Percentiles rank a stretch among this genome's conserved stretches.
phyloP scores from a whole-genome alignment of 2,113 vertebrate genomes.

The Salvelinus namaycush region DNA sequence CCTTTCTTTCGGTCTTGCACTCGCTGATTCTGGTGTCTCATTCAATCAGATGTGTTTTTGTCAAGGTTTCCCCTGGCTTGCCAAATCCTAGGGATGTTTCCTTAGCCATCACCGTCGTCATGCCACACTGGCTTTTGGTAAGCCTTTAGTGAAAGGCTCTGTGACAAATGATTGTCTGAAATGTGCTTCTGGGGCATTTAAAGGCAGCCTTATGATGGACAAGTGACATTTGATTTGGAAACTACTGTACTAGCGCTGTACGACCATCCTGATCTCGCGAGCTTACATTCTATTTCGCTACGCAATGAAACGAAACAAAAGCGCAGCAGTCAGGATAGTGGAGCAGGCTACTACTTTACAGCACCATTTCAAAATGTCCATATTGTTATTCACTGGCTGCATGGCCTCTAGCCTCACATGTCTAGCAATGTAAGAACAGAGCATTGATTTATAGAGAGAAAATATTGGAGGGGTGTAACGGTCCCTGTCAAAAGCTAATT shows the following conservation, averaged over 20 bases:
- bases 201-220: not conserved
- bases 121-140: not conserved
- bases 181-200: not conserved
- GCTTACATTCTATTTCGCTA: too few relatives aligned
- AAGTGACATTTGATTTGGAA: not conserved
- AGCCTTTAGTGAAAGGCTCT: not conserved
- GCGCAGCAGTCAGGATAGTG: too few relatives aligned
- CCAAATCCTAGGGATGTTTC: not conserved
- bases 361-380: too few relatives aligned
- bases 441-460: slow-evolving; percentile 38
- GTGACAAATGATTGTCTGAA: not conserved
- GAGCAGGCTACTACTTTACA: too few relatives aligned
- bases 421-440: not conserved
- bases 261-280: too few relatives aligned
- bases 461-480: slow-evolving; percentile 30
- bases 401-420: too few relatives aligned
- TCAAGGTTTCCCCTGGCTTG: not conserved
- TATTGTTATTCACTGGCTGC: too few relatives aligned
- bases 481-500: slow-evolving; percentile 56
- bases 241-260: too few relatives aligned
- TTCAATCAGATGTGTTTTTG: not conserved
- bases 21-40: not conserved
- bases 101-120: not conserved
- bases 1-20: not conserved
- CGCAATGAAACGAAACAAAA: too few relatives aligned